Evolutionary conservation across 2,797 vertebrate species (phyloP).

Genomic region (Pyrrhura leucotis): DNA sequence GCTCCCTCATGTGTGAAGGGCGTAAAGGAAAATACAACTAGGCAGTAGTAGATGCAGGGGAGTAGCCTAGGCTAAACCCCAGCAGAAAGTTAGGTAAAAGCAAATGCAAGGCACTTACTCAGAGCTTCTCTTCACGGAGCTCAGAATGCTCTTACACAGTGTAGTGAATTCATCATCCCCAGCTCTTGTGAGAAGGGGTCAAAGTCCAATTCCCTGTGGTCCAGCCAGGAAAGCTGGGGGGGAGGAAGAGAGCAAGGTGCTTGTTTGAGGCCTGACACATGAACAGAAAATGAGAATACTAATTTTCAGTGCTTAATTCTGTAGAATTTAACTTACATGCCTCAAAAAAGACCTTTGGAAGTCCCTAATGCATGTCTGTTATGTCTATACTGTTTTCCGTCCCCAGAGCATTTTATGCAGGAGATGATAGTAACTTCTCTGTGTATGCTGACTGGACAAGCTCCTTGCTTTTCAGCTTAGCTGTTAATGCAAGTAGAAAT

Average conservation of each 20-base stretch:
- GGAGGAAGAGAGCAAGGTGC: background rate
- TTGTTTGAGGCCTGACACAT: background rate
- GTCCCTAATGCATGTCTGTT: background rate
- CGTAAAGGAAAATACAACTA: background rate
- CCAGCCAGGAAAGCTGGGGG: background rate
- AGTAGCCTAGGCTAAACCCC: background rate
- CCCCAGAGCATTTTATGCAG: background rate
- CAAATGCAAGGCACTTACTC: background rate
- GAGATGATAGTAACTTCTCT: background rate
- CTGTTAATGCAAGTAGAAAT: background rate
- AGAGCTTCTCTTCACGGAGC: background rate
- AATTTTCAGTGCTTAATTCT: background rate
- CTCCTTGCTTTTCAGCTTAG: background rate
- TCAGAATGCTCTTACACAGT: background rate
- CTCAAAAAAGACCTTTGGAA: background rate
- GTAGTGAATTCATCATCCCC: background rate
- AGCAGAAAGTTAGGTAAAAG: background rate
- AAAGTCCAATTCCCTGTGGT: background rate
- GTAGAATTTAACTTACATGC: background rate
- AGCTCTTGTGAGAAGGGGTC: background rate
- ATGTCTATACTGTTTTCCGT: background rate
- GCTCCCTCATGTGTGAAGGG: background rate
- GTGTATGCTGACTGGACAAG: background rate
- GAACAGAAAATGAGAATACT: background rate
- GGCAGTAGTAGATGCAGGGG: background rate